Base-by-base conservation (phyloP, 1,140 invertebrate species). In the Eubasilissa regina region DNA sequence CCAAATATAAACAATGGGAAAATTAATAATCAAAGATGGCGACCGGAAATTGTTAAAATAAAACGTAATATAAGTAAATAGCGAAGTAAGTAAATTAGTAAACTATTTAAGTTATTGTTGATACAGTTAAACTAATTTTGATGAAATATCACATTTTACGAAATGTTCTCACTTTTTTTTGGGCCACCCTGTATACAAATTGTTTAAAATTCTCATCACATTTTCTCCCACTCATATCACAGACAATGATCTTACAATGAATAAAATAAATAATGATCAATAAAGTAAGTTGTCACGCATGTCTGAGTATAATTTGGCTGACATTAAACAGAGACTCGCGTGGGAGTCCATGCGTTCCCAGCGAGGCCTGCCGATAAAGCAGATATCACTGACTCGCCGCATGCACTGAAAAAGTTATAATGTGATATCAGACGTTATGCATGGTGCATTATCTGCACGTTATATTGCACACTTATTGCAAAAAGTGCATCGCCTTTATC, bases 241-340 rank as follows among this genome's bases (percentile, higher is more conserved):
- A 15, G 55, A 58, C 17, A 58, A 10, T 58, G 21, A 58, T 19
- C 55, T 19, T 21, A 58, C 17, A 19, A 21, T 21, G 3, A 19
- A 64, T 25, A 64, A 64, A 35, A 21, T 64, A 25, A 13, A 64
- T 35, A 25, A 64, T 15, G 1, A 25, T 10, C 60, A 64, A 64
- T 43, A 64, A 64, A 25, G 11, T 43, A 64, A 25, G 11, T 43
- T 25, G n/a, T 43, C 25, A 13, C n/a, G 3, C 10, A 64, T 64
- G 35, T 64, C 13, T 64, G 19, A 64, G 60, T 25, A 8, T 51
- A 13, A 64, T 64, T 64, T 64, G 21, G 35, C 60, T 35, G 10
- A 64, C 25, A 64, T 10, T 64, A 64, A 64, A 64, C 60, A 64
- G 60, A 13, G 21, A 25, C n/a, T n/a, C n/a, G n/a, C n/a, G 6